Evolutionary conservation across 1,140 invertebrate species (phyloP), one percentile per base, ranked within the genome.

Genomic region (Pollicipes pollicipes): DNA sequence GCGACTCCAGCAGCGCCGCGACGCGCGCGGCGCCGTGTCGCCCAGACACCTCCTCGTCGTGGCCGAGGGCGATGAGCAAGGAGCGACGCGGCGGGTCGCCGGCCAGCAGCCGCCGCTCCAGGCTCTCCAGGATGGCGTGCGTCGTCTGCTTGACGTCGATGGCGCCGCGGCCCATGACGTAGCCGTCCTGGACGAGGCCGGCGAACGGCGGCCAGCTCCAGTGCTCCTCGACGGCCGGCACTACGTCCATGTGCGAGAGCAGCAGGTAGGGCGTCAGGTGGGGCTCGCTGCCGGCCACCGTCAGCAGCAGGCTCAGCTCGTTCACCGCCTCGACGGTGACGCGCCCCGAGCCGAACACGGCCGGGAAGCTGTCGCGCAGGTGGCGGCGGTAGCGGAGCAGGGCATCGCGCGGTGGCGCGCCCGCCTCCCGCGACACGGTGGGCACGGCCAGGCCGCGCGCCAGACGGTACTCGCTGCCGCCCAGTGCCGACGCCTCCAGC

Each of bases 41-140:
- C 16, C 84, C 84, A n/a, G 64, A 73, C 76, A 85, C 84, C 78
- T 85, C 84, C 78, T 85, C 84, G 78, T 86, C 84, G 77, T 85
- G 84, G 10, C 84, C 84, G 78, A 85, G 84, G 26, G 80, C 83
- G 30, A 85, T 75, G 74, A 82, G 85, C 75, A 85, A 83, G 45
- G 81, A 78, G 74, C 84, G 76, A 63, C 77, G 71, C 4, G 83
- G 83, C 72, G 76, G 74, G 70, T 79, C 78, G 4, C 79, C 80
- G 70, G 76, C 77, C 69, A 78, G 73, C 37, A 84, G 68, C 66
- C 81, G 72, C 73, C 78, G 82, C 73, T 85, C 82, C 26, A 84
- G 71, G 29, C 83, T 82, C 78, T 84, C 83, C 69, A 85, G 75
- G 69, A 84, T 83, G 29, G 81, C 83, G 83, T 84, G 70, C 67